phyloP scores from a whole-genome alignment of 1,140 invertebrate species.

The Diabrotica virgifera region DNA sequence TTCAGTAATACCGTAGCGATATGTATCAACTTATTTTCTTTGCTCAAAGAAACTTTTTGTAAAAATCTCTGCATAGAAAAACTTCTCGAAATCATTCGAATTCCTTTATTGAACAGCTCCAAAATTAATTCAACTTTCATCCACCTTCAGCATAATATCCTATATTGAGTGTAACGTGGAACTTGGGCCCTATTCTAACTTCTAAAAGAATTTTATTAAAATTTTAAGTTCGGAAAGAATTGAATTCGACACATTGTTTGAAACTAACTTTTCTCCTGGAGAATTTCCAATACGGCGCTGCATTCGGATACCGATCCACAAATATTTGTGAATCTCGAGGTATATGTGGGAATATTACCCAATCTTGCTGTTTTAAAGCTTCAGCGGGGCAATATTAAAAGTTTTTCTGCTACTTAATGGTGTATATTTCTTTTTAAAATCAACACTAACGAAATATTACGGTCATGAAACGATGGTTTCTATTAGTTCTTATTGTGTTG shows the following conservation, averaged over 20 bases:
- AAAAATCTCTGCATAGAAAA: too few relatives aligned
- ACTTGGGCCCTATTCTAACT: neutral
- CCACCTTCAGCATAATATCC: neutral
- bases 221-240: conserved; percentile 6
- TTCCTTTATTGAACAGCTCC: neutral
- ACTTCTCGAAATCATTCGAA: too few relatives aligned
- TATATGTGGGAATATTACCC: conserved; percentile 14
- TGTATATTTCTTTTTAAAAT: too few relatives aligned
- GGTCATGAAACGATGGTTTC: too few relatives aligned
- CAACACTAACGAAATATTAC: too few relatives aligned
- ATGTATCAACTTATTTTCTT: too few relatives aligned
- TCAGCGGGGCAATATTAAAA: too few relatives aligned
- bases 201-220: neutral
- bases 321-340: conserved; percentile 15
- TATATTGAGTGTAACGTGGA: neutral
- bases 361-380: neutral
- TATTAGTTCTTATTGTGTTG: too few relatives aligned
- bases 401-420: too few relatives aligned
- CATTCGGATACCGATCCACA: conserved; percentile 10
- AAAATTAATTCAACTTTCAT: conserved; percentile 3
- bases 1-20: too few relatives aligned
- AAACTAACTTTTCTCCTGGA: neutral
- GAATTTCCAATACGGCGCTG: conserved; percentile 6
- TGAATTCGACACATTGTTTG: conserved; percentile 9
- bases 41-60: too few relatives aligned